Evolutionary conservation across 2,888 invertebrate genomes (phyloP), one percentile per base, ranked within the genome.

Genomic region (Chymomyza fuscimana): DNA sequence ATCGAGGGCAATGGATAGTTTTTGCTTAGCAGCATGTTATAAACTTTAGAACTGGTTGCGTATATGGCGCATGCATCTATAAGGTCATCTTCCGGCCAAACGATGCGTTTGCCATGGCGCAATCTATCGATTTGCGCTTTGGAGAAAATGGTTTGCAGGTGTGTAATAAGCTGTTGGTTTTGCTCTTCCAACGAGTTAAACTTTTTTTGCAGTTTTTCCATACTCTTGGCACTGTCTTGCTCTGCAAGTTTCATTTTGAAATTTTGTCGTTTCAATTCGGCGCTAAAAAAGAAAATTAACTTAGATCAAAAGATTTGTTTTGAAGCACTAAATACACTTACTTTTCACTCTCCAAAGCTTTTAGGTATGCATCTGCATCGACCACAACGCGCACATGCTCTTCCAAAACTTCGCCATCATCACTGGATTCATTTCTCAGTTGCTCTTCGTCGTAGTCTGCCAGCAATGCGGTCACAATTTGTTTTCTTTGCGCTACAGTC

Each of bases 361-460:
- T 71, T 0, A 77, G 63, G 16, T 77, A 77, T 0, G 54, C 65
- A 4, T 73, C 77, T 0, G 70, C 73, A 60, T 76, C 60, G 29
- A 73, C 63, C n/a, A 77, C 66, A 25, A 19, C 25, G 19, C 25
- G 7, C 5, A 58, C 15, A 5, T 22, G 15, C 29, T 58, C 58
- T 12, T 54, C 19, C 5, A 58, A 1, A 6, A 10, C 58, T 29
- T 7, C 22, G 58, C 9, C 10, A 25, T 58, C 29, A 12, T 25
- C 6, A 15, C 12, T 58, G 29, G 29, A 6, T 25, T 19, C 58
- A 2, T 63, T 16, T 2, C 16, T 7, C 16, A 29, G 9, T 25
- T 59, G 65, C 1, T 61, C n/a, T 4, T 67, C 29, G 4, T 63
- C 63, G 9, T 67, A 46, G 15, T 69, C 56, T 3, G 9, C 25